These are phyloP conservation scores for Noctilio leporinus DNA, from an alignment of 2,113 vertebrate genomes.

Conservation along the genomic window DNA sequence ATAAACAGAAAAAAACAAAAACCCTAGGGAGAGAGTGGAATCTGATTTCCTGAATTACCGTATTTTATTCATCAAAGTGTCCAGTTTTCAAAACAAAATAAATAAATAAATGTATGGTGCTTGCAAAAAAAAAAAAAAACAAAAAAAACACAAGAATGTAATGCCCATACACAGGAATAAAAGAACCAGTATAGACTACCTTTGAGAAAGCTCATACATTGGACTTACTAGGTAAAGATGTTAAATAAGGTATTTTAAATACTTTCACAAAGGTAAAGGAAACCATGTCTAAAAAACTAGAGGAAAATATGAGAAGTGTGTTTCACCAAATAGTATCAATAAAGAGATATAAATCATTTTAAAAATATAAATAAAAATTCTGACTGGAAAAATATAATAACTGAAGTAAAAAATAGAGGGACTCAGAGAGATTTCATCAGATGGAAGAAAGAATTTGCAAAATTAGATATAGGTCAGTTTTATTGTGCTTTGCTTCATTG, in stretches of 20 bases:
- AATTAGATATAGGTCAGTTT: background rate
- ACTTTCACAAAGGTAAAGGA: background rate
- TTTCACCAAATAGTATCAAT: background rate
- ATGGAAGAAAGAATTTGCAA: background rate
- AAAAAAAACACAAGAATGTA: background rate
- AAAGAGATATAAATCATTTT: background rate
- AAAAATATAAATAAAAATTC: background rate
- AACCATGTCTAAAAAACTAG: background rate
- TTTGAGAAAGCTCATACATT: background rate
- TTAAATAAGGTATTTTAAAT: background rate
- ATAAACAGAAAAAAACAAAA: background rate
- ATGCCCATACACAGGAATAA: background rate
- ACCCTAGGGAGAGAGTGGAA: background rate
- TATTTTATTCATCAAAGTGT: background rate
- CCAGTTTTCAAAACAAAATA: constrained; percentile 23
- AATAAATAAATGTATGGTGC: background rate
- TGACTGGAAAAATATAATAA: background rate
- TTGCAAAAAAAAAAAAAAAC: background rate
- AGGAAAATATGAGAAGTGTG: background rate
- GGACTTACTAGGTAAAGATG: background rate
- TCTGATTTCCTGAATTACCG: background rate
- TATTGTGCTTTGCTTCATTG: background rate
- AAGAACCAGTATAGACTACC: background rate
- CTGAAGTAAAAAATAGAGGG: background rate
- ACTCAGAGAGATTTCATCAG: background rate